Evolutionary conservation across 2,113 vertebrate genomes (phyloP), one percentile per base, ranked within the genome.

Genomic region (Ophthalmolycus amberensis): DNA sequence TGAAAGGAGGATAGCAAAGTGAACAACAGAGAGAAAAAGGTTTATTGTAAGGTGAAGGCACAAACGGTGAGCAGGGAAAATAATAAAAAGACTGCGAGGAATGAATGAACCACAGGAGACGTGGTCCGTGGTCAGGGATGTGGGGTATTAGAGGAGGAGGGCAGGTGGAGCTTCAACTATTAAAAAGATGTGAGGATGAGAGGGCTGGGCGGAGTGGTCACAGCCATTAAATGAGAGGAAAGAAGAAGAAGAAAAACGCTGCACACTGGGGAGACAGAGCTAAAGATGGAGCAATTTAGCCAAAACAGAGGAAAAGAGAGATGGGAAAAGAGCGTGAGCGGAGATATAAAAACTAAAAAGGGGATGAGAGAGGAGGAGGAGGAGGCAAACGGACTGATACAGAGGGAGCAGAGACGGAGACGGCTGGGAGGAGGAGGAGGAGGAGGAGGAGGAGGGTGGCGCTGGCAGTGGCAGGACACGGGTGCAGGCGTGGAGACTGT

Each of bases 391-490:
- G 62, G 89, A 85, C 60, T 65, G 88, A 90, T 65, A 83, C 71
- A 82, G 83, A 80, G 79, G 52, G 50, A 64, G 32, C 71, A 76
- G 74, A 66, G 85, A 85, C 7, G 22, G 86, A 64, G 79, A 63
- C 1, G 34, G 37, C 11, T 12, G 81, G 42, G 58, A 71, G 80
- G 62, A 54, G 70, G 80, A 37, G 71, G 69, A 66, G 75, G 80
- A n/a, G 42, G 58, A 71, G 80, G 62, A 54, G 70, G 80, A 37
- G 71, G 69, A 66, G 75, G 80, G 34, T 9, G 81, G 65, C 3
- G 80, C 82, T 91, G 89, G 91, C 90, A 90, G 89, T 80, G 85
- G 86, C 85, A 75, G 85, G 90, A 92, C 86, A 85, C 4, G 84
- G 84, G 89, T 85, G 89, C 79, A 85, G 81, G 84, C 82, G 83